phyloP scores from a whole-genome alignment of 2,888 invertebrate species.

The Cosmia pyralina region DNA sequence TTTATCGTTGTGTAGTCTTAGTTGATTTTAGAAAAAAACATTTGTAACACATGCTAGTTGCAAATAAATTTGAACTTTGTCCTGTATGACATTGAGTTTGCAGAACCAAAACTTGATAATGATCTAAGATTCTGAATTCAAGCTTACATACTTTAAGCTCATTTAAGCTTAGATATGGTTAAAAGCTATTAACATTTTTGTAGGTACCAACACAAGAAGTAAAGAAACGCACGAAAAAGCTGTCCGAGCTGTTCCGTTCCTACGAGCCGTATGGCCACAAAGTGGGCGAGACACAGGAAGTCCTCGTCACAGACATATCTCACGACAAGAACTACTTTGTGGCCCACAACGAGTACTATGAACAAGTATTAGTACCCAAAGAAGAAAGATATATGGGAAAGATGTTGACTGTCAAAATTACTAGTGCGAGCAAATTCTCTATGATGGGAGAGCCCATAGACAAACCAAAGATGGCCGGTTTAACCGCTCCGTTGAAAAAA shows the following conservation, averaged over 20 bases:
- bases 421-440: slow-evolving; percentile 93
- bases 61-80: neutral
- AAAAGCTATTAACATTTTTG: no score
- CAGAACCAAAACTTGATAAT: neutral
- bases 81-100: neutral
- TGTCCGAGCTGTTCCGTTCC: slow-evolving; percentile 97
- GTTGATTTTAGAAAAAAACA: neutral
- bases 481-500: slow-evolving; percentile 88
- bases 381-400: slow-evolving; percentile 94
- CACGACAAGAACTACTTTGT: slow-evolving; percentile 97
- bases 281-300: slow-evolving; percentile 92
- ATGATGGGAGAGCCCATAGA: slow-evolving; percentile 93
- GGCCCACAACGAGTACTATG: slow-evolving; percentile 98
- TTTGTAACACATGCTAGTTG: neutral
- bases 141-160: no score
- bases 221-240: slow-evolving; percentile 95
- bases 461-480: slow-evolving; percentile 88
- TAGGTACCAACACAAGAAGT: slow-evolving; percentile 95
- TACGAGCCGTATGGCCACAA: slow-evolving; percentile 95
- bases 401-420: slow-evolving; percentile 94
- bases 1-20: neutral
- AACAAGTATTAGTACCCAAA: slow-evolving; percentile 96
- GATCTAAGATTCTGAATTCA: neutral
- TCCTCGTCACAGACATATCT: slow-evolving; percentile 98
- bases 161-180: no score